Percentiles rank a stretch among this genome's conserved stretches.
These are phyloP conservation scores for Tretioscincus oriximinensis DNA, from an alignment of 2,113 vertebrate genomes.

Conservation along the genomic window DNA sequence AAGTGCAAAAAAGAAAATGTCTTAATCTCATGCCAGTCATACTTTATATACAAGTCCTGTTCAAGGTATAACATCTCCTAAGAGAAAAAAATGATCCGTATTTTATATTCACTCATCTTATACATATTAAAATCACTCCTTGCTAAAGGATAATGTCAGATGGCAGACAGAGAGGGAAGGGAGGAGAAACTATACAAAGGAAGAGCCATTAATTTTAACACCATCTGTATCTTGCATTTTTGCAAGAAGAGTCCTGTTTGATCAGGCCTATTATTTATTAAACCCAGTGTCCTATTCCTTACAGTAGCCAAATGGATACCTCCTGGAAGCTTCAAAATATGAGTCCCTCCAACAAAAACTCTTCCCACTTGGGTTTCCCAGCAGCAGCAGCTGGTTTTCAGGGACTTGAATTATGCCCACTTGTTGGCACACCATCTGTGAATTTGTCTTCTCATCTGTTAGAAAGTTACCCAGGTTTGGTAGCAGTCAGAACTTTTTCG, in stretches of 20 bases:
- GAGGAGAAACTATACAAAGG: neutral
- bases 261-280: no score
- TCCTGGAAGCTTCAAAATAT: no score
- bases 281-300: no score
- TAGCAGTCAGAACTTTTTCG: no score
- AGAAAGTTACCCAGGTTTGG: no score
- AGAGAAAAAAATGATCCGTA: neutral
- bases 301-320: no score
- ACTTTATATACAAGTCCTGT: conserved; percentile 8
- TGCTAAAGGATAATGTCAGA: neutral
- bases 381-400: no score
- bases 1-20: neutral
- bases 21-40: neutral
- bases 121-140: neutral
- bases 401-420: no score
- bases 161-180: neutral
- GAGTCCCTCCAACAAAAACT: no score
- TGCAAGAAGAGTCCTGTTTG: neutral
- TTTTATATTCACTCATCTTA: neutral
- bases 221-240: neutral
- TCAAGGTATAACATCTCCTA: neutral
- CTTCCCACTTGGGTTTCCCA: no score
- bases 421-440: no score
- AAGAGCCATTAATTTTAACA: neutral
- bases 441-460: no score